Percentiles rank a stretch among this genome's conserved stretches.
phyloP scores from a whole-genome alignment of 2,797 vertebrate species.

The Anguilla anguilla region DNA sequence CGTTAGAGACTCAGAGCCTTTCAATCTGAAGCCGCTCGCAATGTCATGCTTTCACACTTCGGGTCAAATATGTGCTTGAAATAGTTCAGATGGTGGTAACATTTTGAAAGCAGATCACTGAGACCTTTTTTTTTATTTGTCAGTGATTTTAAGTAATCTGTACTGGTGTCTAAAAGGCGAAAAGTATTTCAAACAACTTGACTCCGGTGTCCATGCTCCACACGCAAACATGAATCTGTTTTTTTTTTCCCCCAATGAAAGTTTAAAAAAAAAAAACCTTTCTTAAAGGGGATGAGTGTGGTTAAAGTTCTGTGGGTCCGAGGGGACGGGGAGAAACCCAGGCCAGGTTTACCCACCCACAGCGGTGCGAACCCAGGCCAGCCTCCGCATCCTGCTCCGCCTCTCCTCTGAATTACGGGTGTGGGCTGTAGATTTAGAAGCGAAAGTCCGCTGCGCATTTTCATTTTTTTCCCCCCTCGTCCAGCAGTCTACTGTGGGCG shows the following conservation, averaged over 20 bases:
- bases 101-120: neutral
- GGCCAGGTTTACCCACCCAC: neutral
- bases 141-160: neutral
- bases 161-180: neutral
- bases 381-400: conserved; percentile 33
- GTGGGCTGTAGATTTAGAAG: conserved; percentile 55
- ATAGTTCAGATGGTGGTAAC: neutral
- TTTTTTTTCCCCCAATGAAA: too few species aligned
- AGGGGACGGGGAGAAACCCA: neutral
- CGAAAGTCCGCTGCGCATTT: conserved; percentile 41
- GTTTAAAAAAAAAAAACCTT: neutral
- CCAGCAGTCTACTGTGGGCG: too few species aligned
- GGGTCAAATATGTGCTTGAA: neutral
- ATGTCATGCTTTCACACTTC: neutral
- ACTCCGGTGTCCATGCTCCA: neutral
- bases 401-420: conserved; percentile 55
- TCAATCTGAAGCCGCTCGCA: neutral
- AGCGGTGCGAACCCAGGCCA: neutral
- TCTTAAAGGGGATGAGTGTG: conserved; percentile 15
- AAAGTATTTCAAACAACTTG: neutral
- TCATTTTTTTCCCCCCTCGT: conserved; percentile 33
- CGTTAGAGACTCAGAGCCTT: too few species aligned
- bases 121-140: neutral
- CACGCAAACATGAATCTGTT: too few species aligned
- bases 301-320: neutral